phyloP scores from a whole-genome alignment of 23 tunicate species.

The Styela clava region DNA sequence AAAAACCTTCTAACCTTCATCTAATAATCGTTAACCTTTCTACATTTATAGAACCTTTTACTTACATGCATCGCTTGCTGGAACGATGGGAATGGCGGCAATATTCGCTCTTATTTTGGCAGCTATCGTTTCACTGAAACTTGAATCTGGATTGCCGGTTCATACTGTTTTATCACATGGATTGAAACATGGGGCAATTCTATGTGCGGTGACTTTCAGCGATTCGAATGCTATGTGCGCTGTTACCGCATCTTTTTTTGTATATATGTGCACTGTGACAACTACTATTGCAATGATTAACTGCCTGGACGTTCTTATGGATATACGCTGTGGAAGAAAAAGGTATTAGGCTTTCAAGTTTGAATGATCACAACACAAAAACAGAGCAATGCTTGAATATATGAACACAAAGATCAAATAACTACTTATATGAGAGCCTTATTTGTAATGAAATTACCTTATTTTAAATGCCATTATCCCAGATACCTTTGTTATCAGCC shows the following conservation, averaged over 20 bases:
- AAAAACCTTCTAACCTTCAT: too few relatives aligned
- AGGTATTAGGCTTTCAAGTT: too few relatives aligned
- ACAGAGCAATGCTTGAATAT: too few relatives aligned
- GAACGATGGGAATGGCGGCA: background rate
- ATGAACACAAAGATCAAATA: too few relatives aligned
- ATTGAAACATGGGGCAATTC: constrained; percentile 1
- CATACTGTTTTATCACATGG: constrained; percentile 7
- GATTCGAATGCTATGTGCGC: constrained; percentile 13
- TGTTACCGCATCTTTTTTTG: constrained; percentile 5
- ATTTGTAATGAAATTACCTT: too few relatives aligned
- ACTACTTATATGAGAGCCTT: too few relatives aligned
- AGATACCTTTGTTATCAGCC: too few relatives aligned
- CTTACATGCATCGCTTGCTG: background rate
- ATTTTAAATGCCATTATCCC: too few relatives aligned
- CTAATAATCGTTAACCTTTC: too few relatives aligned
- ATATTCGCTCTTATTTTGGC: constrained; percentile 8
- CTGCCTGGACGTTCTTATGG: constrained; percentile 21
- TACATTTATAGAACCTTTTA: background rate
- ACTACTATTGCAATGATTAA: background rate
- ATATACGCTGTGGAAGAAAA: constrained; percentile 4
- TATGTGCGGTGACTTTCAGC: background rate
- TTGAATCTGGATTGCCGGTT: constrained; percentile 7
- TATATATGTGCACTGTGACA: background rate
- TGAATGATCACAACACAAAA: too few relatives aligned
- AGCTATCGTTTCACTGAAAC: constrained; percentile 9